Evolutionary conservation across 2,888 invertebrate species (phyloP).

Genomic region (Girardia tigrina): DNA sequence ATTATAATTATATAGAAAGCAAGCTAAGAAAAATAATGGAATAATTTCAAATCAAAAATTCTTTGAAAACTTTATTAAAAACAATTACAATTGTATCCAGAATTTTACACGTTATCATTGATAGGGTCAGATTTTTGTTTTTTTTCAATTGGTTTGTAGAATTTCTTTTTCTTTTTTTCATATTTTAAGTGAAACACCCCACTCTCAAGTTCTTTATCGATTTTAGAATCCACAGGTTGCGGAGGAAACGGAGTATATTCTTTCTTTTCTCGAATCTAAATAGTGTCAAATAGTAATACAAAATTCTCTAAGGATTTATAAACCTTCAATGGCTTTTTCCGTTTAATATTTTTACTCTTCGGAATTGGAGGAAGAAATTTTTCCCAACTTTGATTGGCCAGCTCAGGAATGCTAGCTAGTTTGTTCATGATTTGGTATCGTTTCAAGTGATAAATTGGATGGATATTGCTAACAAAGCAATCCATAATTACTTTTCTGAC

Average conservation of each 20-base stretch:
- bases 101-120: too few species aligned
- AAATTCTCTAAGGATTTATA: not conserved
- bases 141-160: not conserved
- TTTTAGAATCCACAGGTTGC: conserved; percentile 74
- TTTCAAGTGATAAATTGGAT: conserved; percentile 26
- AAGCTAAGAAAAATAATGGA: too few species aligned
- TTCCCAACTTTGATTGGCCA: not conserved
- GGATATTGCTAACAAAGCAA: conserved; percentile 25
- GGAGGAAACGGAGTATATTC: conserved; percentile 96
- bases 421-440: not conserved
- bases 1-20: too few species aligned
- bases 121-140: too few species aligned
- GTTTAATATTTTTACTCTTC: not conserved
- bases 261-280: conserved; percentile 57
- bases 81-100: too few species aligned
- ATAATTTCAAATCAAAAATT: too few species aligned
- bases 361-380: conserved; percentile 2
- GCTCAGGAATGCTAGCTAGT: not conserved
- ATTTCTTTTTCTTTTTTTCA: not conserved
- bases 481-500: conserved; percentile 41
- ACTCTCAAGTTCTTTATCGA: conserved; percentile 72
- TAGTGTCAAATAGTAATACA: not conserved
- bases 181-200: conserved; percentile 53
- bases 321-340: conserved; percentile 25
- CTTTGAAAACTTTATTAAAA: too few species aligned